Base-by-base conservation (phyloP, 2,888 invertebrate genomes). In the Zelleria hepariella region DNA sequence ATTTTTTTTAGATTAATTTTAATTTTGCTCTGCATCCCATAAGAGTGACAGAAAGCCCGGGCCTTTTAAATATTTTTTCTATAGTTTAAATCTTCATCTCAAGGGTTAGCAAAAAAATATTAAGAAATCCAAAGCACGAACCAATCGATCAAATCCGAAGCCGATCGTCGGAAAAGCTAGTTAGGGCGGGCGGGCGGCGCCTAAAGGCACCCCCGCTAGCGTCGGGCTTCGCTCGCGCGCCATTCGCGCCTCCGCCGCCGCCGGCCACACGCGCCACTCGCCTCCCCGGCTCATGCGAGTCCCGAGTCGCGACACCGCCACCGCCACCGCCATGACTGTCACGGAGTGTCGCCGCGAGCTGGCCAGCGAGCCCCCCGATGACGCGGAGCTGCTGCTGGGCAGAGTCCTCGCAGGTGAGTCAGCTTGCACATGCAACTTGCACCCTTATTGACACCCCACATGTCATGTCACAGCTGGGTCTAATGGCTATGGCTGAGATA, bases 161-260 rank as follows among this genome's bases (percentile, higher is more conserved):
- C 15, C 15, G 32, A 42, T 42, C 32, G 15, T 18, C 53, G 26
- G 54, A 21, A 52, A 21, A 55, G 2, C 18, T 26, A 26, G 54
- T 15, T 15, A 23, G 25, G 54, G 54, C 54, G 54, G 54, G 26
- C 52, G 52, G 48, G 49, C 20, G 51, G 27, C n/a, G 26, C 77
- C 77, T 73, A 76, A 72, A 71, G 68, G 68, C 68, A 21, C 47
- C 48, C 32, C 55, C 66, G 66, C 68, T 42, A 65, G 67, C 75
- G 73, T 72, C 76, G 77, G 76, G 78, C 80, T 80, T 80, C 75
- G 78, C 77, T 79, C 74, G 77, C 78, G 77, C 80, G 86, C 82
- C 89, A 86, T 85, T 86, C 86, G 85, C 77, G 86, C 74, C 72
- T 75, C 74, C 81, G 82, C 84, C 86, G 86, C 80, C 86, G 85